A percentile compares a stretch with the other conserved stretches of the same genome.
phyloP scores from a whole-genome alignment of 2,888 invertebrate genomes.

The Altica lythri region DNA sequence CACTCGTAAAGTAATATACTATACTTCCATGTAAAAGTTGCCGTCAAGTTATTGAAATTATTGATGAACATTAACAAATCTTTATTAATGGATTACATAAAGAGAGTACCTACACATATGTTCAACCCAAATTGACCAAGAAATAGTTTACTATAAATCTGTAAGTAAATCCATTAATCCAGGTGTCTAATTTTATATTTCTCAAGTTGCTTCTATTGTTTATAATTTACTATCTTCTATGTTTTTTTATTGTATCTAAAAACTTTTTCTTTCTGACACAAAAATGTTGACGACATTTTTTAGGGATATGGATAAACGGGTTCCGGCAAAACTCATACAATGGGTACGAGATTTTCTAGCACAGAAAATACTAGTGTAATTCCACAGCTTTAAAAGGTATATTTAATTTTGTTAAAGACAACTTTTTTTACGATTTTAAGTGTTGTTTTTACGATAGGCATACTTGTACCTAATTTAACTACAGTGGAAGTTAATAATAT shows the following conservation, averaged over 20 bases:
- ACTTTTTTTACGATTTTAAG: conserved; percentile 69
- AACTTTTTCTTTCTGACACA: neutral
- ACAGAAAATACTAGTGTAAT: conserved; percentile 79
- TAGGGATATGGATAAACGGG: conserved; percentile 95
- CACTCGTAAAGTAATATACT: too few species aligned
- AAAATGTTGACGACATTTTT: conserved; percentile 69
- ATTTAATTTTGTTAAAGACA: conserved; percentile 61
- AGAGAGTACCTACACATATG: conserved; percentile 79
- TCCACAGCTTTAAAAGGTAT: conserved; percentile 84
- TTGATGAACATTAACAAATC: conserved; percentile 70
- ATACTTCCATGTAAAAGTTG: conserved; percentile 77
- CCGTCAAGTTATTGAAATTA: conserved; percentile 71
- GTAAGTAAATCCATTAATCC: conserved; percentile 76
- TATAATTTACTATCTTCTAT: neutral
- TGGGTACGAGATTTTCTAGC: conserved; percentile 81
- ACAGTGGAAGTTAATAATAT: conserved; percentile 67
- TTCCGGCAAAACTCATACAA: conserved; percentile 91
- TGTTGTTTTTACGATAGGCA: conserved; percentile 80
- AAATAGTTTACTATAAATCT: conserved; percentile 73
- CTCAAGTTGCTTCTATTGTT: too few species aligned
- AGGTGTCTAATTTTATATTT: conserved; percentile 54
- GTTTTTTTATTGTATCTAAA: neutral
- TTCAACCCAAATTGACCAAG: conserved; percentile 69
- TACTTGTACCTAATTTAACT: conserved; percentile 68
- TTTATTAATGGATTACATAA: conserved; percentile 62